Conservation (phyloP, 2,888 invertebrate genomes). For the Petrolisthes manimaculis region DNA sequence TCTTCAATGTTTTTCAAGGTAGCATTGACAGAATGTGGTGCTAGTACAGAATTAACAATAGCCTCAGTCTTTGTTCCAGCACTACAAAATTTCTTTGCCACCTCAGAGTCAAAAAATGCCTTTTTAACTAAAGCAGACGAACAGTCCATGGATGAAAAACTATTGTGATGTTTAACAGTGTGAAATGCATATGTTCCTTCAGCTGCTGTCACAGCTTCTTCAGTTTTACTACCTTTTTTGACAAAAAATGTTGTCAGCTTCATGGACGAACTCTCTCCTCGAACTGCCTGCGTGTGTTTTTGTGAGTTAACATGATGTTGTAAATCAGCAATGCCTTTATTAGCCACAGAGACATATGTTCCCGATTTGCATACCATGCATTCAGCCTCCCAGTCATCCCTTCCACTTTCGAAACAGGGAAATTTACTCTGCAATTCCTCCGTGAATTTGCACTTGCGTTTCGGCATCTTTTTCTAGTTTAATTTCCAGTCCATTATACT, state of each 20-base stretch:
- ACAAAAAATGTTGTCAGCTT: too few species aligned
- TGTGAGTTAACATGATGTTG: slow-evolving; percentile 37
- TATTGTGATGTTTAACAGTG: too few species aligned
- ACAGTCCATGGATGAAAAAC: too few species aligned
- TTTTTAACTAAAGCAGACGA: slow-evolving; percentile 10
- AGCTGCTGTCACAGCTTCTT: too few species aligned
- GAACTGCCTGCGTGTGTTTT: slow-evolving; percentile 29
- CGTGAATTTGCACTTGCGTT: too few species aligned
- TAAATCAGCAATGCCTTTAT: slow-evolving; percentile 37
- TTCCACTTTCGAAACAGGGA: slow-evolving; percentile 34
- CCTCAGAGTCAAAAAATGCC: slow-evolving; percentile 28
- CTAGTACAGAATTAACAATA: slow-evolving; percentile 32
- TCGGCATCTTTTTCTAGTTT: too few species aligned
- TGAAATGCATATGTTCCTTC: too few species aligned
- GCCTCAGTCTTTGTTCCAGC: slow-evolving; percentile 41
- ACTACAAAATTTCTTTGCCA: slow-evolving; percentile 35
- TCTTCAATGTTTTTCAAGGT: slow-evolving; percentile 30
- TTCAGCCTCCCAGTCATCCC: slow-evolving; percentile 34
- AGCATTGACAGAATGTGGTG: slow-evolving; percentile 39
- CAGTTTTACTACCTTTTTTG: too few species aligned
- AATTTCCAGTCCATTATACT: too few species aligned
- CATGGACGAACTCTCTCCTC: slow-evolving; percentile 26
- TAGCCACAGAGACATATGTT: slow-evolving; percentile 35
- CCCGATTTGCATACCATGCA: slow-evolving; percentile 33
- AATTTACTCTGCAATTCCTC: slow-evolving; percentile 39